A percentile compares a stretch with the other conserved stretches of the same genome.
Evolutionary conservation across 2,888 invertebrate species (phyloP).

Genomic region (Monochamus alternatus): DNA sequence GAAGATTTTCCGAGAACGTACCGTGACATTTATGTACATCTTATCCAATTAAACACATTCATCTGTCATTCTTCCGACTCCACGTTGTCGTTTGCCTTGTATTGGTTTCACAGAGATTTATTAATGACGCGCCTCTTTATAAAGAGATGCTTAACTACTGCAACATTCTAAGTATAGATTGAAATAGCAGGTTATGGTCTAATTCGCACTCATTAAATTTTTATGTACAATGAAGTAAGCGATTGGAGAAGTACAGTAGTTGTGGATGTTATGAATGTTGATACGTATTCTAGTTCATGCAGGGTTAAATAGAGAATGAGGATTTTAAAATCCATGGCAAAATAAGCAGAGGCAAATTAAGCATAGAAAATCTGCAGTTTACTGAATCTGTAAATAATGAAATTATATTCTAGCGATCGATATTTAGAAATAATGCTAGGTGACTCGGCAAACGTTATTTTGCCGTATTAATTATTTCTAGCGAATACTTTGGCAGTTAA

Average conservation of each 20-base stretch:
- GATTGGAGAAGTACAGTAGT: neutral
- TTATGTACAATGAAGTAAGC: neutral
- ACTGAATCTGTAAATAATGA: too few species aligned
- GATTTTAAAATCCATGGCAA: constrained; percentile 35
- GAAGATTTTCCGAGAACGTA: too few species aligned
- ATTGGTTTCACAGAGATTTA: constrained; percentile 1
- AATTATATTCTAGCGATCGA: too few species aligned
- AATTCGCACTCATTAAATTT: neutral
- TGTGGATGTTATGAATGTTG: neutral
- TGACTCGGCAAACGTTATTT: too few species aligned
- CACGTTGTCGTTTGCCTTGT: constrained; percentile 6
- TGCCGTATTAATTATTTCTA: too few species aligned
- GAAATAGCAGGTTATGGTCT: neutral
- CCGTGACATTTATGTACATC: too few species aligned
- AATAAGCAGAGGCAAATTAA: too few species aligned
- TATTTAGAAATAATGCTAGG: too few species aligned
- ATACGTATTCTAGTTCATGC: neutral
- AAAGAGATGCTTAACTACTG: constrained; percentile 3
- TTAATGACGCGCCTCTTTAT: neutral
- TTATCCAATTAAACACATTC: neutral
- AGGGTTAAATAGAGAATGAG: constrained; percentile 7
- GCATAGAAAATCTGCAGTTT: too few species aligned
- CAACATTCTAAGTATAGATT: constrained; percentile 16
- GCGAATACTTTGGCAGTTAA: too few species aligned
- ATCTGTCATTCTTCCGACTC: neutral